phyloP scores from a whole-genome alignment of 2,113 vertebrate genomes.

The Acrocephalus arundinaceus region DNA sequence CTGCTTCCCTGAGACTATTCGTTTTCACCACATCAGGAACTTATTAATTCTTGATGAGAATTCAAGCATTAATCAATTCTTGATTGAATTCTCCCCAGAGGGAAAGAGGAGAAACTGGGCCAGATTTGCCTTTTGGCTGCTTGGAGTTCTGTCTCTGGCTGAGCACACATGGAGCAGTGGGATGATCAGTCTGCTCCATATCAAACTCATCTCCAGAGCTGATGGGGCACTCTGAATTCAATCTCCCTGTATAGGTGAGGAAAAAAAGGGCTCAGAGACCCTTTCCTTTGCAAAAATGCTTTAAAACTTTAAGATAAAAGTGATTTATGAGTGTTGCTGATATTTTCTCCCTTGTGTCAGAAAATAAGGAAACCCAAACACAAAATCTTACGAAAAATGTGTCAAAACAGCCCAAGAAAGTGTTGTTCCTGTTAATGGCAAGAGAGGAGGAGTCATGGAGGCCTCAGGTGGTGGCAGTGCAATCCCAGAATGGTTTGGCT shows the following conservation, averaged over 20 bases:
- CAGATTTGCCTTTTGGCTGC: constrained; percentile 55
- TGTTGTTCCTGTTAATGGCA: not conserved
- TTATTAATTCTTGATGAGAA: constrained; percentile 70
- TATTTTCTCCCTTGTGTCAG: not conserved
- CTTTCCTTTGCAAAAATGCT: not conserved
- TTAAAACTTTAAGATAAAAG: not conserved
- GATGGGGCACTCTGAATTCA: not conserved
- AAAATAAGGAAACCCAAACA: fast-evolving
- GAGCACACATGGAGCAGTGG: not conserved
- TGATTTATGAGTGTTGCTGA: not conserved
- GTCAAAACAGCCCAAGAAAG: not conserved
- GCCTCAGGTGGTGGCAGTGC: not conserved
- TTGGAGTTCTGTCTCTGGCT: not conserved
- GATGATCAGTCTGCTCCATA: not conserved
- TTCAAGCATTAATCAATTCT: constrained; percentile 65
- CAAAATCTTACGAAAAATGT: not conserved
- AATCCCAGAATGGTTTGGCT: too few relatives aligned
- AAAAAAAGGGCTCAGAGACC: not conserved
- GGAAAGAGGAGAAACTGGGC: constrained; percentile 57
- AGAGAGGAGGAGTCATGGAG: not conserved
- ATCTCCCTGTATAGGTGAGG: not conserved
- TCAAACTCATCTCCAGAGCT: not conserved
- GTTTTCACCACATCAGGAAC: constrained; percentile 61
- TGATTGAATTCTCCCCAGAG: constrained; percentile 54
- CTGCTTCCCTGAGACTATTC: constrained; percentile 46